phyloP scores from a whole-genome alignment of 1,140 invertebrate genomes.

The Argopecten irradians region DNA sequence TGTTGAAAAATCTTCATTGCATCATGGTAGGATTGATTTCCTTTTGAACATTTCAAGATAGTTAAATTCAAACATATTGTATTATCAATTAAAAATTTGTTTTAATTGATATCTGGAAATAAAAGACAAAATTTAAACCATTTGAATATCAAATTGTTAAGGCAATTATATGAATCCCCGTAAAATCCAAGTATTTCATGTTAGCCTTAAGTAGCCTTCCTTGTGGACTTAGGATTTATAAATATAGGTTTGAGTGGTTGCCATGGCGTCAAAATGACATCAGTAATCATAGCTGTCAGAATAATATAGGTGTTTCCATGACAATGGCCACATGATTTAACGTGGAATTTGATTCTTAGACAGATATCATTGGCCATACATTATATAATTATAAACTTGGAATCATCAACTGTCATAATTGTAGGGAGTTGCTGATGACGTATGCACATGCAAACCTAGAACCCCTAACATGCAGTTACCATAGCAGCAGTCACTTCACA shows the following conservation, averaged over 20 bases:
- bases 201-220: conserved; percentile 1
- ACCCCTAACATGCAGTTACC: background rate
- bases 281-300: conserved; percentile 21
- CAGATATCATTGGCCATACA: background rate
- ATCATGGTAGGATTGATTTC: background rate
- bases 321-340: conserved; percentile 3
- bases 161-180: background rate
- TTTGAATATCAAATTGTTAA: background rate
- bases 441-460: conserved; percentile 10
- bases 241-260: conserved; percentile 14
- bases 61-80: background rate
- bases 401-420: conserved; percentile 22
- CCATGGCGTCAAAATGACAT: conserved; percentile 6
- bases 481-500: conserved; percentile 7
- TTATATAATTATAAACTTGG: conserved; percentile 23
- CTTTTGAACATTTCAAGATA: background rate
- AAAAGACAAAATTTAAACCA: background rate
- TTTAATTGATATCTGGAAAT: background rate
- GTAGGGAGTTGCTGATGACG: background rate
- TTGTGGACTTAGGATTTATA: conserved; percentile 3
- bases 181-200: background rate
- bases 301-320: conserved; percentile 9
- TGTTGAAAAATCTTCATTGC: background rate
- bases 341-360: background rate
- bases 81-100: background rate